Evolutionary conservation across 2,113 vertebrate species (phyloP).

Genomic region (Sapajus apella): DNA sequence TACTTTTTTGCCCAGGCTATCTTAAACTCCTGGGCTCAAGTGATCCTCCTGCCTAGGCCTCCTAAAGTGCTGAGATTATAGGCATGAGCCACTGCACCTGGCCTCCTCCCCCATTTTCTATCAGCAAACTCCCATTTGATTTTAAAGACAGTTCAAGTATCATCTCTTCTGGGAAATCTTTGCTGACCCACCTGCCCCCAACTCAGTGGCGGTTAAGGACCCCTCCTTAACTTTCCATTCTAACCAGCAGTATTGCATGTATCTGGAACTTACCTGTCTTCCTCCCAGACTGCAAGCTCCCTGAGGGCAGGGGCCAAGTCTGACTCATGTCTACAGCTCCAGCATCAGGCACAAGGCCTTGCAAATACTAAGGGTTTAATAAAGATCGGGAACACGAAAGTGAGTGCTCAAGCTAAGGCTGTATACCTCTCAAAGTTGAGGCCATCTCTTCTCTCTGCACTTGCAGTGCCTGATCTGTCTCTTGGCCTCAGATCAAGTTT

Average conservation of each 20-base stretch:
- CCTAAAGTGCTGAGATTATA: too few species aligned
- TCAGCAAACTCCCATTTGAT: conserved; percentile 16
- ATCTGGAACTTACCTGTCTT: background rate
- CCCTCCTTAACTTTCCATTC: background rate
- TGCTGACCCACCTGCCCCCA: background rate
- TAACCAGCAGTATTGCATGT: background rate
- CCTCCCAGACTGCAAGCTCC: background rate
- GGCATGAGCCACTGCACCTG: too few species aligned
- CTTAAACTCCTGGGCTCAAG: too few species aligned
- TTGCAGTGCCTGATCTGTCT: background rate
- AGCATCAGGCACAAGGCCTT: background rate
- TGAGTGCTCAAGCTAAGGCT: background rate
- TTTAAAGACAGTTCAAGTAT: background rate
- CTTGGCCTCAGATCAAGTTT: background rate
- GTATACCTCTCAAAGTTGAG: background rate
- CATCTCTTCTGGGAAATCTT: background rate
- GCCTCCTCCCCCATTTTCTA: background rate
- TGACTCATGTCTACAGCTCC: background rate
- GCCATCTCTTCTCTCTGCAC: background rate
- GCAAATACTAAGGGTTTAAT: background rate
- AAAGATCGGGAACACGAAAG: background rate
- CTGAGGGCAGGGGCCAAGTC: background rate
- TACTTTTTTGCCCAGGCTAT: too few species aligned
- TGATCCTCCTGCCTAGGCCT: too few species aligned
- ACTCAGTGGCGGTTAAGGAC: background rate